These are phyloP conservation scores for Oriolus oriolus DNA, from an alignment of 2,113 vertebrate species.

Conservation along the genomic window DNA sequence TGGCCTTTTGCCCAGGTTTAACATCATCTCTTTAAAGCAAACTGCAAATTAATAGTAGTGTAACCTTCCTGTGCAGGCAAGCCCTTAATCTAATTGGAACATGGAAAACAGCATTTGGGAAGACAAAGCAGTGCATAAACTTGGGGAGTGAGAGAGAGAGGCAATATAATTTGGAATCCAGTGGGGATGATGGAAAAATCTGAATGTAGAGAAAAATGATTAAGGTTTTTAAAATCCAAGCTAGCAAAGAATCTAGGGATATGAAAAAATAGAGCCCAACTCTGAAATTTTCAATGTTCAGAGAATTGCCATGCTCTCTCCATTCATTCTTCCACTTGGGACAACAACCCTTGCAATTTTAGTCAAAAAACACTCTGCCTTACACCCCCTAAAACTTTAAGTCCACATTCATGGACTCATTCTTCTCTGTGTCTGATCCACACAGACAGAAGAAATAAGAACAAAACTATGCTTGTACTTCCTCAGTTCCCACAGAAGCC, in stretches of 20 bases:
- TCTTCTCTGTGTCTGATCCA: background rate
- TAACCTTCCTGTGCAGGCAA: constrained; percentile 58
- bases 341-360: background rate
- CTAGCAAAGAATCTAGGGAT: background rate
- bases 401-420: background rate
- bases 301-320: background rate
- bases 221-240: background rate
- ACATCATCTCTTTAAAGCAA: constrained; percentile 36
- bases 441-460: background rate
- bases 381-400: background rate
- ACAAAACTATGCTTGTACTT: background rate
- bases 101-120: constrained; percentile 4
- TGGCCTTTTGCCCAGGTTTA: constrained; percentile 50
- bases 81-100: constrained; percentile 45
- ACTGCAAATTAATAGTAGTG: constrained; percentile 25
- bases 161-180: background rate
- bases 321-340: accelerated
- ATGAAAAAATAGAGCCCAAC: background rate
- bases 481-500: background rate
- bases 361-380: background rate
- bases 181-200: background rate
- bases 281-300: background rate
- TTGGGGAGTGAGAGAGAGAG: background rate
- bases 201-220: background rate
- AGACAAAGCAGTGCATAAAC: background rate